Percentiles rank a stretch among this genome's conserved stretches.
phyloP scores from a whole-genome alignment of 1,140 invertebrate genomes.

The Drosophila nebulosa region DNA sequence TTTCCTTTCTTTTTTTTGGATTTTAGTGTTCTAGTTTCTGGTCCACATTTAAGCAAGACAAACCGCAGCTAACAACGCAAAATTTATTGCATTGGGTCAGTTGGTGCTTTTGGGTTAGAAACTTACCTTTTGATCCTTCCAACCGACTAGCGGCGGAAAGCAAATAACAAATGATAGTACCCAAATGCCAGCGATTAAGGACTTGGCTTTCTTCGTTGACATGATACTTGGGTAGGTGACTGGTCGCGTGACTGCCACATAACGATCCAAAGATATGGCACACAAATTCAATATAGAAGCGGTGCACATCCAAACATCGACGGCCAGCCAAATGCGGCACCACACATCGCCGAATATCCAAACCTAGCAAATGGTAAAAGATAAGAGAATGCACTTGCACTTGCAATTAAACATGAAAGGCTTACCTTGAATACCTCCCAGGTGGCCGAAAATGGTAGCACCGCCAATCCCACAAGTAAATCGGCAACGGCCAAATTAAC shows the following conservation, averaged over 20 bases:
- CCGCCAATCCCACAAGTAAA: constrained; percentile 93
- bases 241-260: constrained; percentile 96
- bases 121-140: constrained; percentile 91
- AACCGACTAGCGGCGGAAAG: constrained; percentile 96
- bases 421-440: constrained; percentile 93
- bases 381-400: neutral
- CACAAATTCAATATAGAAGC: constrained; percentile 96
- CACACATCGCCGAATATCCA: constrained; percentile 96
- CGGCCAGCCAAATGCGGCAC: constrained; percentile 95
- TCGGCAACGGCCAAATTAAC: constrained; percentile 95
- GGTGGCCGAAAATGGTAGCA: constrained; percentile 94
- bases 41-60: constrained; percentile 81
- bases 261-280: constrained; percentile 95
- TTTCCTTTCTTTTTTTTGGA: constrained; percentile 1
- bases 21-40: constrained; percentile 82
- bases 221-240: constrained; percentile 96
- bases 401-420: neutral
- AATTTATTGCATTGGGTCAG: constrained; percentile 44
- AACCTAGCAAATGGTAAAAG: constrained; percentile 84
- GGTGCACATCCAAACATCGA: constrained; percentile 98
- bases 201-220: constrained; percentile 92
- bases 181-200: constrained; percentile 95
- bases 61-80: constrained; percentile 21
- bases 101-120: neutral
- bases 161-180: constrained; percentile 97